Conservation (phyloP, 2,888 invertebrate species). For the Oligia strigilis region DNA sequence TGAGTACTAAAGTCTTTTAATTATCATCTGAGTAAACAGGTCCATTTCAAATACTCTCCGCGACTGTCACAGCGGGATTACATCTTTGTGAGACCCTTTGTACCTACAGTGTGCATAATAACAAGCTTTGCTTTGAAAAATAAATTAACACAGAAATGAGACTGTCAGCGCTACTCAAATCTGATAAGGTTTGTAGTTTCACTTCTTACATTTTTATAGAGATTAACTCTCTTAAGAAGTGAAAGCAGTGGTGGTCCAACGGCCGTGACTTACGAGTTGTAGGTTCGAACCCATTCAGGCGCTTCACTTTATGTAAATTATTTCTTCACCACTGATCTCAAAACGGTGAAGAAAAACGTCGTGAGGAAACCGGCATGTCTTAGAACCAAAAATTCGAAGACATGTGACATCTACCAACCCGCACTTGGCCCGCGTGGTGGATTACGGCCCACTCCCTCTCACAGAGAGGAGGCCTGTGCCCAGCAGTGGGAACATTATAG, state of each 20-base stretch:
- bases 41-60: constrained; percentile 31
- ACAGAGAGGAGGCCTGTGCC: not conserved
- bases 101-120: constrained; percentile 7
- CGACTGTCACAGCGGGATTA: constrained; percentile 28
- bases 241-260: not conserved
- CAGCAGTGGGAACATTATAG: not conserved
- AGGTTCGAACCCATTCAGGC: not conserved
- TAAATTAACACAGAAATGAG: constrained; percentile 27
- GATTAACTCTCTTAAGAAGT: not conserved
- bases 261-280: not conserved
- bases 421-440: not conserved
- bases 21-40: constrained; percentile 49
- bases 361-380: too few species aligned
- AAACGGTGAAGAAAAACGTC: too few species aligned
- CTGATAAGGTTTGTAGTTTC: not conserved
- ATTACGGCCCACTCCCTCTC: not conserved
- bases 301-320: not conserved
- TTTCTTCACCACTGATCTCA: too few species aligned
- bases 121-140: constrained; percentile 30
- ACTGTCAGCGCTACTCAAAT: constrained; percentile 4
- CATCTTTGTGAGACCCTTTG: constrained; percentile 34
- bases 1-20: constrained; percentile 36
- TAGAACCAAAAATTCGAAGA: too few species aligned
- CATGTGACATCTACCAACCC: not conserved
- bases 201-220: not conserved